Base-by-base conservation (phyloP, 2,113 vertebrate species). In the Pelecanus crispus region DNA sequence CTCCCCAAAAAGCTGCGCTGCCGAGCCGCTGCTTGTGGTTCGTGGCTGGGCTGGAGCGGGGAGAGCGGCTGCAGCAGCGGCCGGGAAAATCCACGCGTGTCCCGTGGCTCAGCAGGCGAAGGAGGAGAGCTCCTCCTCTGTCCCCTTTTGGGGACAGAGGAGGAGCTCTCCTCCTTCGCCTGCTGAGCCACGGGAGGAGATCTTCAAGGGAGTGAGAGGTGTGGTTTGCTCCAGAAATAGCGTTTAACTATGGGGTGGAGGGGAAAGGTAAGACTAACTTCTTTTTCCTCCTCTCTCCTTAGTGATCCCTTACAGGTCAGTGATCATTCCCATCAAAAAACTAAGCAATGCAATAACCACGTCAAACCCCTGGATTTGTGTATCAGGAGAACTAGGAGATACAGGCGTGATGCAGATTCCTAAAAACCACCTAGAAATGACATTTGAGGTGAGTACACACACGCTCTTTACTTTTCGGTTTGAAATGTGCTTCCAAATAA, bases 321-420 rank as follows among this genome's bases (percentile, higher is more conserved):
- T 99, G 88, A 99, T 99, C 80, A 99, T 99, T 91, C 99, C 99
- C 65, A 99, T 99, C 97, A 99, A 99, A 97, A 99, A 99, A 90
- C 98, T 99, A 75, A 99, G 99, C 97, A 99, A 99, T 40, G 98
- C 99, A 3, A 99, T 99, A 98, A 99, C 98, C 58, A 99, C 99
- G 0, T 99, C 99, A 5, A 99, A 99, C 88, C 99, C 99, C 0
- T 99, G 99, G 99, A 98, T 99, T 86, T 99, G 99, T 77, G 98
- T 99, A 22, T 99, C 99, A 0, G 99, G 99, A 62, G 99, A 99
- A n/a, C 97, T 99, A 24, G 99, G 99, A 15, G 99, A 99, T 90
- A 99, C 99, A 1, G 99, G 99, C 0, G 95, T 99, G 42, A 98
- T 98, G 98, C 99, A 99, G 96, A 99, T 99, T 86, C 98, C 99